Conservation (phyloP, 2,888 invertebrate genomes). For the Kuschelorhynchus macadamiae region DNA sequence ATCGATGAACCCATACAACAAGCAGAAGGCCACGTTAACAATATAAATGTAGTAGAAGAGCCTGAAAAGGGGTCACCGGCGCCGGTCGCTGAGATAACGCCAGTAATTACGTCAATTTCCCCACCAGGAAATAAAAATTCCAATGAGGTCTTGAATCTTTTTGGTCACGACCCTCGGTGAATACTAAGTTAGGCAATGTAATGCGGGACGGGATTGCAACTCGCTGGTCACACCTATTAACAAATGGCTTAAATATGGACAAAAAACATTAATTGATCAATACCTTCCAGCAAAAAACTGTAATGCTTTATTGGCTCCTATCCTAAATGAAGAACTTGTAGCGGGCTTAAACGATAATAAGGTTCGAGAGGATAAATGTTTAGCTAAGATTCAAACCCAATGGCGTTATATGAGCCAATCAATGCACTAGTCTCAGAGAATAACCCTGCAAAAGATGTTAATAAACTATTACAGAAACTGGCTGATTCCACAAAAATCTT, state of each 20-base stretch:
- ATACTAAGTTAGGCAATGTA: slow-evolving; percentile 7
- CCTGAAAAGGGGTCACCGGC: no score
- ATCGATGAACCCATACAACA: no score
- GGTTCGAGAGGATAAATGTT: slow-evolving; percentile 21
- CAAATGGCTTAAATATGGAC: slow-evolving; percentile 8
- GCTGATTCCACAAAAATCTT: slow-evolving; percentile 15
- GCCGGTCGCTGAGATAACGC: no score
- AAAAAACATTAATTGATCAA: slow-evolving; percentile 16
- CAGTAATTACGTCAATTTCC: no score
- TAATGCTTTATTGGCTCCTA: slow-evolving; percentile 14
- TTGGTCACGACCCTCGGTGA: slow-evolving; percentile 6
- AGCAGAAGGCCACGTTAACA: no score
- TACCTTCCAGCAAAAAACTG: slow-evolving; percentile 13
- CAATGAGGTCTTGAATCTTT: slow-evolving; percentile 4
- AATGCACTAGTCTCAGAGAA: slow-evolving; percentile 4
- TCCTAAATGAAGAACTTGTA: slow-evolving; percentile 13
- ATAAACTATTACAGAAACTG: slow-evolving; percentile 3
- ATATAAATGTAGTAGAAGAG: no score
- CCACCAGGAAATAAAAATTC: background rate
- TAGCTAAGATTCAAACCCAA: slow-evolving; percentile 5
- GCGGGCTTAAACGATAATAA: slow-evolving; percentile 12
- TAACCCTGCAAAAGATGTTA: background rate
- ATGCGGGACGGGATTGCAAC: slow-evolving; percentile 14
- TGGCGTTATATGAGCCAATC: no score
- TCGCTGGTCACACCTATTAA: slow-evolving; percentile 11